Conservation (phyloP, 2,888 invertebrate genomes). For the Eristalis arbustorum region DNA sequence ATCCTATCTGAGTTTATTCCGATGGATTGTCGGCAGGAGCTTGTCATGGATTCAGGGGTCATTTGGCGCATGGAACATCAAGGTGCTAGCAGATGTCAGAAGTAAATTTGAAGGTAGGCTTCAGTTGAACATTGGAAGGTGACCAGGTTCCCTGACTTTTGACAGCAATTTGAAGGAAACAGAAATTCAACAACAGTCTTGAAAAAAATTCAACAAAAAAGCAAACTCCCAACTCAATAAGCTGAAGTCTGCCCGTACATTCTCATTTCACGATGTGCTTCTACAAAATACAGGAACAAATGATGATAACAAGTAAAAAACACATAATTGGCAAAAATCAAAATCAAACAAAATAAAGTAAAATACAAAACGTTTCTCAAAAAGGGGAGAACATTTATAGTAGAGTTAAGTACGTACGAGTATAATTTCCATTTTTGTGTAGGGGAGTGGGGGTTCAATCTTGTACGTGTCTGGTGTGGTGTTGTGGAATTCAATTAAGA, state of each 20-base stretch:
- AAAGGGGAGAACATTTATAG: constrained; percentile 51
- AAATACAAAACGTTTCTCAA: constrained; percentile 16
- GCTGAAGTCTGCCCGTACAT: not conserved
- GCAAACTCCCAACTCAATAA: not conserved
- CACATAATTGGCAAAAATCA: constrained; percentile 23
- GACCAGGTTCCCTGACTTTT: no score
- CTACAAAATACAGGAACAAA: not conserved
- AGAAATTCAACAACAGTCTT: not conserved
- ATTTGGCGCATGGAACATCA: no score
- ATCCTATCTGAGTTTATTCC: no score
- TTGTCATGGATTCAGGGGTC: no score
- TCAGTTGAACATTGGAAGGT: no score
- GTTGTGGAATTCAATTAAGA: constrained; percentile 11
- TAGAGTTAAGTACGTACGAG: not conserved
- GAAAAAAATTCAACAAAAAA: not conserved
- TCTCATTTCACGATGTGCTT: not conserved
- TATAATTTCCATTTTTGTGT: constrained; percentile 20
- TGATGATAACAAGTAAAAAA: not conserved
- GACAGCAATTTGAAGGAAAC: no score
- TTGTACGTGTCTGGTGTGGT: constrained; percentile 22
- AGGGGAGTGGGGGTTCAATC: constrained; percentile 28
- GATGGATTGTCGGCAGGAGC: no score
- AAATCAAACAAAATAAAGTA: constrained; percentile 22
- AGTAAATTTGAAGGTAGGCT: no score
- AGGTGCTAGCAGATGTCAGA: no score